Percentiles rank a stretch among this genome's conserved stretches.
These are phyloP conservation scores for Xylocampa areola DNA, from an alignment of 2,888 invertebrate species.

Conservation along the genomic window DNA sequence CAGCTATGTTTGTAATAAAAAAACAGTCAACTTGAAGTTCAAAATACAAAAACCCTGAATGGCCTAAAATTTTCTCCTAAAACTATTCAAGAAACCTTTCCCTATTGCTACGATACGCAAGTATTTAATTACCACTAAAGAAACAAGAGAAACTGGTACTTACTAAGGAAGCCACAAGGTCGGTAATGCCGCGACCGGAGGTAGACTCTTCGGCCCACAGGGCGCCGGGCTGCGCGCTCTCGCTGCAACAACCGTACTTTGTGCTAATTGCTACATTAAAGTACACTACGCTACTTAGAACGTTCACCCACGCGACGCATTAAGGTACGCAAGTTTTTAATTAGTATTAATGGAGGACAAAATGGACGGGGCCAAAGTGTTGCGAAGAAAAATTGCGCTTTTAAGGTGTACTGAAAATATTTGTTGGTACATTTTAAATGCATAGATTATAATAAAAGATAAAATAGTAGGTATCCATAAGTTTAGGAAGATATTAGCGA, in stretches of 20 bases:
- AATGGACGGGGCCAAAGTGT: constrained; percentile 37
- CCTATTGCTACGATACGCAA: background rate
- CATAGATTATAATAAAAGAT: background rate
- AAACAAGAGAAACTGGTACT: constrained; percentile 62
- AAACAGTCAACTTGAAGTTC: too few species aligned
- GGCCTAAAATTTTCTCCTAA: constrained; percentile 6
- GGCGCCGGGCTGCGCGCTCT: constrained; percentile 79
- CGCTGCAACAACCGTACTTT: constrained; percentile 73
- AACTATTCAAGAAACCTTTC: constrained; percentile 28
- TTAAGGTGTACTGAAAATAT: constrained; percentile 26
- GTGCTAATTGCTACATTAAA: constrained; percentile 49
- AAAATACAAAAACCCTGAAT: background rate
- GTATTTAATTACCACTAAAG: background rate
- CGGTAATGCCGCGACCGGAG: constrained; percentile 71
- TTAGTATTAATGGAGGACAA: constrained; percentile 53
- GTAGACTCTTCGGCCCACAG: constrained; percentile 71
- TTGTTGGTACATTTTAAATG: constrained; percentile 9
- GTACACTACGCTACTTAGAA: constrained; percentile 45
- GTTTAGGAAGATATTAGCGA: background rate
- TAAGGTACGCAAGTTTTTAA: constrained; percentile 59
- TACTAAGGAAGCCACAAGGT: constrained; percentile 82
- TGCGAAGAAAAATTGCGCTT: constrained; percentile 49
- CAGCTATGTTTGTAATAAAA: too few species aligned
- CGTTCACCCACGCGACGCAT: constrained; percentile 41
- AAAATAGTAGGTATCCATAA: background rate